These are phyloP conservation scores for Craseonycteris thonglongyai DNA, from an alignment of 2,113 vertebrate genomes.

Conservation along the genomic window DNA sequence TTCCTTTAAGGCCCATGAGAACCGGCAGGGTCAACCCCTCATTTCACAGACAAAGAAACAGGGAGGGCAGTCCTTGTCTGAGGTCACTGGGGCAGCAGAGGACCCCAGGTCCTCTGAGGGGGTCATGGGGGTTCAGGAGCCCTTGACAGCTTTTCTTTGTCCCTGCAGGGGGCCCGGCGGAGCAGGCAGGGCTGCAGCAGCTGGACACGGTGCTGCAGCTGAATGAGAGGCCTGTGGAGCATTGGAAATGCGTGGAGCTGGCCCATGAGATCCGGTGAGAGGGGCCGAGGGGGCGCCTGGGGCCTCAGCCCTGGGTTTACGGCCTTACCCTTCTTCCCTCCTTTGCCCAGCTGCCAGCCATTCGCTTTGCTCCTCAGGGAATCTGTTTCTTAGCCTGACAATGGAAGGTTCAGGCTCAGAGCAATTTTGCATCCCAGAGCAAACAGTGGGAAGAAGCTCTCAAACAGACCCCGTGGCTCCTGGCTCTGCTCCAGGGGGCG, in stretches of 20 bases:
- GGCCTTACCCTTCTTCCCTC: background rate
- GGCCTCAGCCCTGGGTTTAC: background rate
- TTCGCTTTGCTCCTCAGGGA: conserved; percentile 1
- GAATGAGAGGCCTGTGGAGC: conserved; percentile 92
- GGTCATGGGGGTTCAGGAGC: background rate
- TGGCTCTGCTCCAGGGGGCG: background rate
- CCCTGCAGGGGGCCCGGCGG: conserved; percentile 89
- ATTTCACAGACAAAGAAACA: background rate
- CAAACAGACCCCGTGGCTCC: background rate
- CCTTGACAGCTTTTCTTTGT: conserved; percentile 19
- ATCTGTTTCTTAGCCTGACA: conserved; percentile 19
- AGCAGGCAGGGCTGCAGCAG: conserved; percentile 91
- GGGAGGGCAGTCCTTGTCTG: background rate
- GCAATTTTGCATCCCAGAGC: conserved; percentile 8
- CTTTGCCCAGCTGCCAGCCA: conserved; percentile 4
- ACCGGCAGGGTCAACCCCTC: background rate
- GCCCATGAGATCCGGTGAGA: conserved; percentile 92
- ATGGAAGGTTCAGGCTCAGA: conserved; percentile 23
- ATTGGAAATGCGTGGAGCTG: conserved; percentile 96
- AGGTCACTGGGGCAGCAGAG: background rate
- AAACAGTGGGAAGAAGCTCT: background rate
- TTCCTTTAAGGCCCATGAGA: background rate
- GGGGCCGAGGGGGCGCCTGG: background rate
- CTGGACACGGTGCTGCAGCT: conserved; percentile 92
- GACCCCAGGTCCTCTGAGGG: background rate